These are phyloP conservation scores for Heterohyrax brucei DNA, from an alignment of 2,797 vertebrate genomes.

Conservation along the genomic window DNA sequence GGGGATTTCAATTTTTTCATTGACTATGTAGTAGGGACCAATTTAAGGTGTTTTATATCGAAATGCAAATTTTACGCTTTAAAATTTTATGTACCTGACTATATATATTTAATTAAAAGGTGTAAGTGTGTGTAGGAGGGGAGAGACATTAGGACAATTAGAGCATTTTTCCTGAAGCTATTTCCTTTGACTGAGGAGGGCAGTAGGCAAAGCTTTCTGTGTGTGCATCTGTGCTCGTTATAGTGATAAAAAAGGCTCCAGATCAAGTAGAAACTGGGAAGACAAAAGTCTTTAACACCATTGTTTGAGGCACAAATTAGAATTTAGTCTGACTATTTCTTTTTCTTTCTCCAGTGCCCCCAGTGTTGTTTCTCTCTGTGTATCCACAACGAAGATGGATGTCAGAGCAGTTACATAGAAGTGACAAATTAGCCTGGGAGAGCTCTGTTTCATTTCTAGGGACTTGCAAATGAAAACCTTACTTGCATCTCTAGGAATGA, in stretches of 20 bases:
- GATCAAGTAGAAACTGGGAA: neutral
- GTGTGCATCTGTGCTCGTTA: neutral
- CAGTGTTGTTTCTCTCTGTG: neutral
- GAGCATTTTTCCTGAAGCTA: neutral
- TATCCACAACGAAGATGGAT: neutral
- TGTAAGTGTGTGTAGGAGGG: neutral
- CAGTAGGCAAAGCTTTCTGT: neutral
- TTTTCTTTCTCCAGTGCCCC: neutral
- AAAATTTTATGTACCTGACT: conserved; percentile 72
- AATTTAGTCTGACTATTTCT: neutral
- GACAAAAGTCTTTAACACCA: neutral
- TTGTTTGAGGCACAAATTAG: neutral
- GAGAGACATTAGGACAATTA: conserved; percentile 14
- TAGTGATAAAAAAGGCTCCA: neutral
- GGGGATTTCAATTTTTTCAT: conserved; percentile 68
- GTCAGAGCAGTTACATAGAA: neutral
- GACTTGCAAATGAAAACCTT: neutral
- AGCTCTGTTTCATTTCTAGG: neutral
- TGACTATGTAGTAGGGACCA: conserved; percentile 32
- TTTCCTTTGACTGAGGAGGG: conserved; percentile 22
- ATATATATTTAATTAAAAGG: conserved; percentile 77
- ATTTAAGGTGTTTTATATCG: conserved; percentile 74
- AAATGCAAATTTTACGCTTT: conserved; percentile 76
- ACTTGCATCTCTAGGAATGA: neutral
- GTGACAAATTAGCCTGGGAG: neutral